These are phyloP conservation scores for Mormyrus proboscirostris DNA, from an alignment of 2,797 vertebrate species.

Conservation along the genomic window DNA sequence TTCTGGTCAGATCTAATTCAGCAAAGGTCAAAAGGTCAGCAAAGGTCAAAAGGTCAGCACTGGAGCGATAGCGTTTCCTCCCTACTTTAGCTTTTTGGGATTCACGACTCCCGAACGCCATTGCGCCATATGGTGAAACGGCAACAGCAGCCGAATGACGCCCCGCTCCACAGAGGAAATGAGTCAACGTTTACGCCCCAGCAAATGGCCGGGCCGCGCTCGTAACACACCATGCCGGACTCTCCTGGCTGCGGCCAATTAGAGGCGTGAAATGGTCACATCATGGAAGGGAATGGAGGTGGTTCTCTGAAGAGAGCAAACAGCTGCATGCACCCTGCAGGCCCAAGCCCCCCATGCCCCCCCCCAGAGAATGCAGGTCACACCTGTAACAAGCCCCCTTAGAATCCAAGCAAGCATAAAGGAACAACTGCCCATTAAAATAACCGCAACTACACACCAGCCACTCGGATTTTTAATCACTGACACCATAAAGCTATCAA, in stretches of 20 bases:
- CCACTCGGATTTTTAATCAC: background rate
- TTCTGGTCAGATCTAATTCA: background rate
- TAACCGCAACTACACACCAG: background rate
- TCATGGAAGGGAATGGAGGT: constrained; percentile 31
- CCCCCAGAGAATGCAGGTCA: constrained; percentile 26
- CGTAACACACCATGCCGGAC: constrained; percentile 24
- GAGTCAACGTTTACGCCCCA: constrained; percentile 41
- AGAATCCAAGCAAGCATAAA: constrained; percentile 22
- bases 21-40: background rate
- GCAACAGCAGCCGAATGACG: background rate
- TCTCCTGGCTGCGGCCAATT: constrained; percentile 37
- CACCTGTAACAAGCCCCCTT: constrained; percentile 10
- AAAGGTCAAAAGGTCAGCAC: background rate
- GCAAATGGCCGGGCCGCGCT: constrained; percentile 36
- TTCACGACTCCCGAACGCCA: constrained; percentile 6
- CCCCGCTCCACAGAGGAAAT: constrained; percentile 33
- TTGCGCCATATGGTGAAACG: constrained; percentile 18
- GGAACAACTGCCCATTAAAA: background rate
- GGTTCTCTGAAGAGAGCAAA: constrained; percentile 29
- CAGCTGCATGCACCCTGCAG: constrained; percentile 41
- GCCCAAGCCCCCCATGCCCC: background rate
- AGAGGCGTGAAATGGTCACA: constrained; percentile 35
- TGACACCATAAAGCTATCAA: background rate
- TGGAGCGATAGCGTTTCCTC: constrained; percentile 48
- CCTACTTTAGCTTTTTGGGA: constrained; percentile 27